A percentile compares a stretch with the other conserved stretches of the same genome.
Conservation (phyloP, 2,888 invertebrate genomes). For the Sesia apiformis region DNA sequence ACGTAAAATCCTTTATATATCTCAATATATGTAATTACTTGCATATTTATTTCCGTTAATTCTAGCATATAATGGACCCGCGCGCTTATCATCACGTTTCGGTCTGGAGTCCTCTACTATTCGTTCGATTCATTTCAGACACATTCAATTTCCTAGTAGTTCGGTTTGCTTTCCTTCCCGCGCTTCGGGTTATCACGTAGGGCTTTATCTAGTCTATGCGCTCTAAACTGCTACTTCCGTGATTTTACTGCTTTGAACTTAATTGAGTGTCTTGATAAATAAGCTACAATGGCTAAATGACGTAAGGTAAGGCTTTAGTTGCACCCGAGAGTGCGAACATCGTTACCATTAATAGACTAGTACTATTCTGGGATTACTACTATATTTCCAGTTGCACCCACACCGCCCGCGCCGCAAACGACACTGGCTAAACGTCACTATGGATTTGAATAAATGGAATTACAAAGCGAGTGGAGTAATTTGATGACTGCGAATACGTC, state of each 20-base stretch:
- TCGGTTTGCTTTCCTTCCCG: slow-evolving; percentile 15
- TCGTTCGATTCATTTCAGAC: neutral
- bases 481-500: too few relatives aligned
- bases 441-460: too few relatives aligned
- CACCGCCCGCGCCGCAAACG: too few relatives aligned
- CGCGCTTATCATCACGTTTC: slow-evolving; percentile 2
- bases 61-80: neutral
- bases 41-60: too few relatives aligned
- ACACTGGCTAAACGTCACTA: too few relatives aligned
- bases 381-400: too few relatives aligned
- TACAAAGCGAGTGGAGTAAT: too few relatives aligned
- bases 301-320: neutral
- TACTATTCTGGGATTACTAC: too few relatives aligned
- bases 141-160: slow-evolving; percentile 21
- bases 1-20: too few relatives aligned
- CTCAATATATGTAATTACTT: too few relatives aligned
- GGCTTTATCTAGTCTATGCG: neutral
- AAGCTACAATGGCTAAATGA: neutral
- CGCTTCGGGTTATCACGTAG: slow-evolving; percentile 17
- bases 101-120: neutral
- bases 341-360: too few relatives aligned
- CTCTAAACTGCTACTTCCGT: slow-evolving; percentile 1
- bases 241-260: neutral
- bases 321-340: too few relatives aligned
- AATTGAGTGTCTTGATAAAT: neutral